Evolutionary conservation across 2,888 invertebrate genomes (phyloP).

Genomic region (Eupithecia pulchellata): DNA sequence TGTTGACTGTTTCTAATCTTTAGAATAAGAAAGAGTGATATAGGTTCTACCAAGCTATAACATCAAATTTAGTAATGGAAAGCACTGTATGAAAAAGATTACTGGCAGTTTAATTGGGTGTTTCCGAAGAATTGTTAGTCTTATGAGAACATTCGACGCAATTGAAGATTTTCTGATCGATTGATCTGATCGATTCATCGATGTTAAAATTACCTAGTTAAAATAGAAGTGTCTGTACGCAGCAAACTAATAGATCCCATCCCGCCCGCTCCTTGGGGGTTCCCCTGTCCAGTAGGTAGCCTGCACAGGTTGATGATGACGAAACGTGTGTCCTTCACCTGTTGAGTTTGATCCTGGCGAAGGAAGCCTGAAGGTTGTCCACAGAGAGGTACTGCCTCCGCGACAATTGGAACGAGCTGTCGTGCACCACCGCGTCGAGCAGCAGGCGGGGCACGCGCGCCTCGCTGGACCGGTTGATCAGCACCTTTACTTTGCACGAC

Average conservation of each 20-base stretch:
- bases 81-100: background rate
- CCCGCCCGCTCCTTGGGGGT: background rate
- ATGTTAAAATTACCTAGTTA: too few relatives aligned
- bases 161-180: too few relatives aligned
- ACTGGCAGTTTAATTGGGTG: too few relatives aligned
- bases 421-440: constrained; percentile 89
- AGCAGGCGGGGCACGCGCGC: constrained; percentile 87
- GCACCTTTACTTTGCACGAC: constrained; percentile 90
- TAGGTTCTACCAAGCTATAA: background rate
- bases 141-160: too few relatives aligned
- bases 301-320: background rate
- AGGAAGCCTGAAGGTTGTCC: constrained; percentile 82
- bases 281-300: background rate
- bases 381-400: constrained; percentile 89
- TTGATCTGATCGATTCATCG: too few relatives aligned
- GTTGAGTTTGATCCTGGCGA: constrained; percentile 88
- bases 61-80: background rate
- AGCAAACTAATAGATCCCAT: background rate
- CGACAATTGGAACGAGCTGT: constrained; percentile 90
- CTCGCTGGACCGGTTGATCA: constrained; percentile 88
- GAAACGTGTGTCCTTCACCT: constrained; percentile 69
- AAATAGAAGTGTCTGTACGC: too few relatives aligned
- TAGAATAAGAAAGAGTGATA: background rate
- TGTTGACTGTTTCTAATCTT: background rate
- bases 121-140: too few relatives aligned